Base-by-base conservation (phyloP, 2,797 vertebrate species). In the Oryzias dopingdopingensis region DNA sequence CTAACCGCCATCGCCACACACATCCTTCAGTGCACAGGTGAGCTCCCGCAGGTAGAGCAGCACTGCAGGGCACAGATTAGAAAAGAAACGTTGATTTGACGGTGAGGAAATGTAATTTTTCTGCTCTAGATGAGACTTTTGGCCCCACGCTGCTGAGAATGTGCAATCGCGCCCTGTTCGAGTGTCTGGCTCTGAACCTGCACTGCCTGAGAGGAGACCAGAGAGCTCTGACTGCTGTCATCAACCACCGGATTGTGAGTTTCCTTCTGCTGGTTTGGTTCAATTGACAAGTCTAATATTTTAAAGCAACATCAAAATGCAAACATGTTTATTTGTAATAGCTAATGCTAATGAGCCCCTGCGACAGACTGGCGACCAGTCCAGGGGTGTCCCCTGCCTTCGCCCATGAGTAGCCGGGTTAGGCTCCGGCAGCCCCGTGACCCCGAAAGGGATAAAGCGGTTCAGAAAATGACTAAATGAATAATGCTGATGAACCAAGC, bases 231-330 rank as follows among this genome's bases (percentile, higher is more conserved):
- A 95, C 93, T 0, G 85, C 93, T 0, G 94, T 97, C 77, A 95
- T 97, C 91, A 96, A 96, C 76, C 94, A 96, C 87, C 80, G 95
- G 47, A 96, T 97, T 66, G 96, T 97, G 70, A 93, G 94, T 89
- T 37, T 37, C 10, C 32, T 12, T 37, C 32, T 37, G 32, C 10
- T 12, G 10, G 10, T 37, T 12, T 12, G 32, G 10, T 37, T 37
- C 10, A 10, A 37, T 12, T 10, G 2, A 37, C 10, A 12, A 37
- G 3, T 37, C 32, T 37, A 4, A 26, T 37, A 10, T 37, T 37
- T 37, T 37, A 37, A 37, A 37, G 32, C 2, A 4, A 4, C 32
- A 32, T 10, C 29, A 12, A 29, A 29, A 29, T 6, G 26, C 6
- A 29, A 29, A 6, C 26, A 29, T 5, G 26, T 29, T 29, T 29